Base-by-base conservation (phyloP, 1,140 invertebrate genomes). In the Dendroctonus valens region DNA sequence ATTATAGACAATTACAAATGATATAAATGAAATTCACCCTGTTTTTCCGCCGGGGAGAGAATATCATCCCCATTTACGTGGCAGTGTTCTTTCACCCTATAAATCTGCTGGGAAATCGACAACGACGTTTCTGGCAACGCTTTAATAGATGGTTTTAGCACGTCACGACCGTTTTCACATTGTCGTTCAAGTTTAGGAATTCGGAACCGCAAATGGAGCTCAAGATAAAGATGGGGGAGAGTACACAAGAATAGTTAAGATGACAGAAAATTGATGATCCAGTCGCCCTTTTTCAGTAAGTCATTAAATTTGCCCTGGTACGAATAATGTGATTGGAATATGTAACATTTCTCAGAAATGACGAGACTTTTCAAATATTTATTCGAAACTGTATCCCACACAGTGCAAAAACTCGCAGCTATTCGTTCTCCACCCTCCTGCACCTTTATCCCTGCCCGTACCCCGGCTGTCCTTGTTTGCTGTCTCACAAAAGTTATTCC, bases 401-500 rank as follows among this genome's bases (percentile, higher is more conserved):
- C 26, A 26, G 40, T 12, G 58, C 42, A 4, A 59, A 59, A 49
- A 59, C 58, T 59, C 58, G 12, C 58, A 14, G 49, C 37, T 48
- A 48, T 48, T 59, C 15, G 42, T 37, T 15, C 26, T 37, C 40
- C n/a, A 14, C 58, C 58, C 46, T 49, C 42, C 44, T 44, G 42
- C 9, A 15, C 26, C 42, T 59, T 59, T 59, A 59, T 59, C 42
- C 42, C 46, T 59, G 15, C 46, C 58, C 14, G 42, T 7, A 26
- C 58, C 46, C 42, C 58, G 46, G 38, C n/a, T 49, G 49, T 39
- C 58, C 58, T 59, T 59, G 58, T 59, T 59, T 59, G 58, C 58
- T 59, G 58, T 59, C 58, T 59, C 58, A 46, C 46, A 39, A 59
- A n/a, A 59, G 42, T 59, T 59, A 59, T 59, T 59, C 46, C 58